A percentile compares a stretch with the other conserved stretches of the same genome.
Evolutionary conservation across 2,888 invertebrate genomes (phyloP).

Genomic region (Eremobia ochroleuca): DNA sequence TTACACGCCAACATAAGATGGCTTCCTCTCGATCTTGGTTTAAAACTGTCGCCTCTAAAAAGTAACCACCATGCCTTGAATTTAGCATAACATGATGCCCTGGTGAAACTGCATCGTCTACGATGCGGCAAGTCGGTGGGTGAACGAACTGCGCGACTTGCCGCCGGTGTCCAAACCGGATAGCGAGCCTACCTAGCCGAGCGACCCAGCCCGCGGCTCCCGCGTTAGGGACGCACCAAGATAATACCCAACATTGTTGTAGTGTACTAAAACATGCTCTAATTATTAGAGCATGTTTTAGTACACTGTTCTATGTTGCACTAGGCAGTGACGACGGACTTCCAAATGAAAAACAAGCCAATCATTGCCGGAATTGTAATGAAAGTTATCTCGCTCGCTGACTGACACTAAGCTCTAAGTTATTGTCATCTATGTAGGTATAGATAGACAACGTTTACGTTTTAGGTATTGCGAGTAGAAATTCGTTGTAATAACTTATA

Average conservation of each 20-base stretch:
- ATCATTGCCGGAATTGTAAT: slow-evolving; percentile 10
- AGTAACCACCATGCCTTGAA: slow-evolving; percentile 56
- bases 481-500: neutral
- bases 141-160: slow-evolving; percentile 85
- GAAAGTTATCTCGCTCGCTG: neutral
- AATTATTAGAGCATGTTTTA: too few relatives aligned
- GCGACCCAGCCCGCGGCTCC: slow-evolving; percentile 68
- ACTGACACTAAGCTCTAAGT: neutral
- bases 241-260: slow-evolving; percentile 67
- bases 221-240: slow-evolving; percentile 67
- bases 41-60: slow-evolving; percentile 44
- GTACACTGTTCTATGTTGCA: too few relatives aligned
- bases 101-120: slow-evolving; percentile 84
- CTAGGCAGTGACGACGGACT: slow-evolving; percentile 8
- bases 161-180: slow-evolving; percentile 86
- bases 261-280: slow-evolving; percentile 70
- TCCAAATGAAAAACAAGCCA: slow-evolving; percentile 9
- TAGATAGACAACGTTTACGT: neutral
- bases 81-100: slow-evolving; percentile 79
- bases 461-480: neutral
- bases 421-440: neutral
- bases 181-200: slow-evolving; percentile 83
- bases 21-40: slow-evolving; percentile 1
- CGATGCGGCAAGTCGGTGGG: slow-evolving; percentile 81
- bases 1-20: slow-evolving; percentile 6